Base-by-base conservation (phyloP, 2,113 vertebrate genomes). In the Triplophysa dalaica region DNA sequence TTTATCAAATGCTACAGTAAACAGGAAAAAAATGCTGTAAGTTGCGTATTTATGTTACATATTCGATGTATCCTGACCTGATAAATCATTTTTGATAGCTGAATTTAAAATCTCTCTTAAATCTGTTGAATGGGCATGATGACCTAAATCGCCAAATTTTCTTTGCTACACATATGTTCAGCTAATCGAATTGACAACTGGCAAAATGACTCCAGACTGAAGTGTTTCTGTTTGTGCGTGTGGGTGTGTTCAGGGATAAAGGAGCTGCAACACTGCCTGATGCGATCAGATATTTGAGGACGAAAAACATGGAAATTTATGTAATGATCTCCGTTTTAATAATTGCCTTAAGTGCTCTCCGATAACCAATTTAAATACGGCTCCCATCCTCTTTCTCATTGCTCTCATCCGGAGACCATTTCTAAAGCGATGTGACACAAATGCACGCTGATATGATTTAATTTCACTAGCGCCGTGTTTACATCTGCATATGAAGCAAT, bases 401-500 rank as follows among this genome's bases (percentile, higher is more conserved):
- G 61, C 56, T 38, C 38, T 60, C 58, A 33, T 12, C 29, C 2
- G 19, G n/a, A 65, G 14, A 3, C 43, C 9, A 62, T 45, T 63
- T 79, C 60, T 70, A 38, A 79, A 81, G 69, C 26, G 56, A 70
- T 66, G 5, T 82, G 68, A 84, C 84, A 85, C 54, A 79, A 83
- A 87, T 75, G 81, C 64, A 78, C 33, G 72, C 22, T 72, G 77
- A 88, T 83, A 78, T 82, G 80, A 69, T 80, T 81, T 64, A 77
- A 81, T 79, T 33, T 74, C 60, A 81, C 48, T 78, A 73, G 41
- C 48, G 5, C 7, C 68, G 41, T 54, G 41, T 81, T 85, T 73
- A 84, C 81, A 52, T 79, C 19, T 81, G 77, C 72, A 75, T 83
- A 75, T 84, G 74, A 84, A 76, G 75, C 82, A 85, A 86, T 89